A percentile compares a stretch with the other conserved stretches of the same genome.
phyloP scores from a whole-genome alignment of 2,113 vertebrate species.

The Dicrurus megarhynchus region DNA sequence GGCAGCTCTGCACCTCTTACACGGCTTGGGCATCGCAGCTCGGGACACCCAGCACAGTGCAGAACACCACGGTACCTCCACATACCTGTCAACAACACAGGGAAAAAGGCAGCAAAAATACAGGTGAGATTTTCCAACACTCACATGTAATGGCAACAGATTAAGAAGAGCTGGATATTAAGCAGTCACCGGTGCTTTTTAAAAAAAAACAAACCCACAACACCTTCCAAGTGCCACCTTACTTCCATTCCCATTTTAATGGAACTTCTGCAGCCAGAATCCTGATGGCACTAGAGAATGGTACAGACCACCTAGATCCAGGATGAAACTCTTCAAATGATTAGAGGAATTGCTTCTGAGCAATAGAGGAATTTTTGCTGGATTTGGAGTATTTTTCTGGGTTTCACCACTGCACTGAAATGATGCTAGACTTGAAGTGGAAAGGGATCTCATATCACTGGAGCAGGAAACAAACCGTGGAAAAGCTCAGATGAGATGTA shows the following conservation, averaged over 20 bases:
- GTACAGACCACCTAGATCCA: not conserved
- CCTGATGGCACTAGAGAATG: not conserved
- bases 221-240: not conserved
- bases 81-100: fast-evolving
- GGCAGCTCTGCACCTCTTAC: not conserved
- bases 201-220: not conserved
- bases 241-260: not conserved
- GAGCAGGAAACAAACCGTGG: not conserved
- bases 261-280: not conserved
- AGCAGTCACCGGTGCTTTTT: not conserved
- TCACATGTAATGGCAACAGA: not conserved
- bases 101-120: not conserved
- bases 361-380: not conserved
- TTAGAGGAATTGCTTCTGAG: not conserved
- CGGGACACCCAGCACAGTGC: fast-evolving
- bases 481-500: not conserved
- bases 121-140: not conserved
- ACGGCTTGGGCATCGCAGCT: fast-evolving
- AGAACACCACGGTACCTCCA: not conserved
- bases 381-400: not conserved
- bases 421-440: not conserved
- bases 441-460: not conserved
- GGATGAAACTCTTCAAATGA: not conserved
- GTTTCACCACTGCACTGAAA: not conserved
- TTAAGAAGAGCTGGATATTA: not conserved